A percentile compares a stretch with the other conserved stretches of the same genome.
phyloP scores from a whole-genome alignment of 2,797 vertebrate genomes.

The Gobionotothen gibberifrons region DNA sequence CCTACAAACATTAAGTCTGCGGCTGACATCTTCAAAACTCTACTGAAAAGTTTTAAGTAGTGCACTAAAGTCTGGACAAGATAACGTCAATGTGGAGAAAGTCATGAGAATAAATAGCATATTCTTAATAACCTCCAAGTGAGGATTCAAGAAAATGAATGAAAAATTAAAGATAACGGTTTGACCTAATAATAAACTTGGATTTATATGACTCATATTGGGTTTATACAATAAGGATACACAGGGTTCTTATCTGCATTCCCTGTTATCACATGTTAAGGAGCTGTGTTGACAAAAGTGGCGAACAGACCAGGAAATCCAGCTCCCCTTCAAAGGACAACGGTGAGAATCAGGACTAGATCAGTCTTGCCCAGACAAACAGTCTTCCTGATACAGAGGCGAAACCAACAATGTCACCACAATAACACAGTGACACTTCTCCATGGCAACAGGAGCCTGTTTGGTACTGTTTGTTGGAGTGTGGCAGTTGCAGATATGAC shows the following conservation, averaged over 20 bases:
- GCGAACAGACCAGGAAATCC: constrained; percentile 25
- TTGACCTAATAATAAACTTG: neutral
- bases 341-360: constrained; percentile 35
- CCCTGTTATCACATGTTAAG: constrained; percentile 36
- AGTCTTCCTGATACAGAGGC: constrained; percentile 45
- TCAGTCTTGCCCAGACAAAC: constrained; percentile 61
- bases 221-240: neutral
- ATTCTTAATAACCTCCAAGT: neutral
- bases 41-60: neutral
- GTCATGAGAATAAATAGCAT: neutral
- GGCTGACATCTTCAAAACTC: constrained; percentile 26
- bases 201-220: neutral
- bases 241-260: neutral
- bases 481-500: constrained; percentile 66
- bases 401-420: constrained; percentile 62
- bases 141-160: neutral
- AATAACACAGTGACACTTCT: constrained; percentile 61
- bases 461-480: constrained; percentile 75
- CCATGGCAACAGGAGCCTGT: constrained; percentile 73
- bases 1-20: constrained; percentile 24
- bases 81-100: neutral
- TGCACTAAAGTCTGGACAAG: neutral
- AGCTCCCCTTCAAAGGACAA: constrained; percentile 23
- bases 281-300: constrained; percentile 9
- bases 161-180: neutral